Conservation (phyloP, 2,888 invertebrate genomes). For the Acrobasis repandana region DNA sequence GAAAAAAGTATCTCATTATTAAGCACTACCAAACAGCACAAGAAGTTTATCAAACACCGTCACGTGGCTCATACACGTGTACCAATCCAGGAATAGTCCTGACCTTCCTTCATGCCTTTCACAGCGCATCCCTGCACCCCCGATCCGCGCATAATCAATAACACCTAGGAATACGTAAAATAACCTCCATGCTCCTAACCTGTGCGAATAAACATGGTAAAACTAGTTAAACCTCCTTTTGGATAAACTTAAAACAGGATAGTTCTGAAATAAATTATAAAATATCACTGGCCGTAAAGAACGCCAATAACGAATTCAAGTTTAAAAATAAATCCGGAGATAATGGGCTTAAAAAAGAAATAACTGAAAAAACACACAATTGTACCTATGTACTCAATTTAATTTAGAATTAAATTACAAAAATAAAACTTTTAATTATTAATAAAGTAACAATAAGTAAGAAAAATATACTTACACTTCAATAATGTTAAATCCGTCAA, state of each 20-base stretch:
- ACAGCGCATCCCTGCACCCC: conserved; percentile 55
- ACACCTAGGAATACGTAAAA: conserved; percentile 47
- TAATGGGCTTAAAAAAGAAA: neutral
- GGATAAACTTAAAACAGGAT: no score
- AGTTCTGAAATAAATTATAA: neutral
- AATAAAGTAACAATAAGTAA: neutral
- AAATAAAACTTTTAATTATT: neutral
- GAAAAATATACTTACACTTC: neutral
- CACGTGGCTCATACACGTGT: conserved; percentile 33
- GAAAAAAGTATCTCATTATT: no score
- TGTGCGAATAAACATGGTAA: conserved; percentile 22
- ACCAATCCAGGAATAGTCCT: conserved; percentile 45
- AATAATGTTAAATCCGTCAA: neutral
- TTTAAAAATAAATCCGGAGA: neutral
- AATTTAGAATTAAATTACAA: neutral
- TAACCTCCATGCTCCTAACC: conserved; percentile 42
- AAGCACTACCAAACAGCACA: no score
- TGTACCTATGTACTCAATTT: neutral
- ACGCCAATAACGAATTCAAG: neutral
- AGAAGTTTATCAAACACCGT: conserved; percentile 28
- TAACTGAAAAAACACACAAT: neutral
- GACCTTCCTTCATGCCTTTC: conserved; percentile 60
- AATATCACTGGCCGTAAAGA: neutral
- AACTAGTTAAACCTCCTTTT: neutral
- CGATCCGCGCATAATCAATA: conserved; percentile 62